Percentiles rank a stretch among this genome's conserved stretches.
These are phyloP conservation scores for Aepyceros melampus DNA, from an alignment of 2,113 vertebrate species.

Conservation along the genomic window DNA sequence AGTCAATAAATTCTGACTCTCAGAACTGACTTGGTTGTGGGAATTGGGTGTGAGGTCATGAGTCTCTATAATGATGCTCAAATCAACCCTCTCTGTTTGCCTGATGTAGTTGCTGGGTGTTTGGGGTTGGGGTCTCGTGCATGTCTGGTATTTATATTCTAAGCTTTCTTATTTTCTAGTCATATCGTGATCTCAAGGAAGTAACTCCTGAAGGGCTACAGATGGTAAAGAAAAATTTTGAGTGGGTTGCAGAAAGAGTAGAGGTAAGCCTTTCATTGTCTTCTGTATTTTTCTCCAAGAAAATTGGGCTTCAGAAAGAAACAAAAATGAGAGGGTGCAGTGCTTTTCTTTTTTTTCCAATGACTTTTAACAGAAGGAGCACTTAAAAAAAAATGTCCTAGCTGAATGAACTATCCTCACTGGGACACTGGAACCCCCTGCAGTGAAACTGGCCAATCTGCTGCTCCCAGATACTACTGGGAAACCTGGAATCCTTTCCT, in stretches of 20 bases:
- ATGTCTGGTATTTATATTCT: background rate
- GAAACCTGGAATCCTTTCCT: background rate
- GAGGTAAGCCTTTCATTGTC: conserved; percentile 82
- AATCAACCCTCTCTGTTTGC: background rate
- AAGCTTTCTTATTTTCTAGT: conserved; percentile 78
- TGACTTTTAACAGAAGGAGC: background rate
- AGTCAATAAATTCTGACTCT: background rate
- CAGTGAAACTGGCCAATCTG: background rate
- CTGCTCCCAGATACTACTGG: background rate
- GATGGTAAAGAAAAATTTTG: conserved; percentile 97
- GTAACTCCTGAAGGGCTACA: conserved; percentile 97
- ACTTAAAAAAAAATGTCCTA: background rate
- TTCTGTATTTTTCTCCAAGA: background rate
- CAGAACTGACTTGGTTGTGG: background rate
- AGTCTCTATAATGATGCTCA: background rate
- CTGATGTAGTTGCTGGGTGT: background rate
- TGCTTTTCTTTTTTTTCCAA: background rate
- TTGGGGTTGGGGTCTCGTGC: background rate
- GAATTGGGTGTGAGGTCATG: background rate
- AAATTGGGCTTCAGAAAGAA: background rate
- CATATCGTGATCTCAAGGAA: conserved; percentile 96
- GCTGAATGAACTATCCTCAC: background rate
- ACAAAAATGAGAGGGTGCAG: background rate
- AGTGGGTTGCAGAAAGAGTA: conserved; percentile 97
- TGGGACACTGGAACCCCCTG: background rate